These are phyloP conservation scores for Myiagra hebetior DNA, from an alignment of 2,113 vertebrate species.

Conservation along the genomic window DNA sequence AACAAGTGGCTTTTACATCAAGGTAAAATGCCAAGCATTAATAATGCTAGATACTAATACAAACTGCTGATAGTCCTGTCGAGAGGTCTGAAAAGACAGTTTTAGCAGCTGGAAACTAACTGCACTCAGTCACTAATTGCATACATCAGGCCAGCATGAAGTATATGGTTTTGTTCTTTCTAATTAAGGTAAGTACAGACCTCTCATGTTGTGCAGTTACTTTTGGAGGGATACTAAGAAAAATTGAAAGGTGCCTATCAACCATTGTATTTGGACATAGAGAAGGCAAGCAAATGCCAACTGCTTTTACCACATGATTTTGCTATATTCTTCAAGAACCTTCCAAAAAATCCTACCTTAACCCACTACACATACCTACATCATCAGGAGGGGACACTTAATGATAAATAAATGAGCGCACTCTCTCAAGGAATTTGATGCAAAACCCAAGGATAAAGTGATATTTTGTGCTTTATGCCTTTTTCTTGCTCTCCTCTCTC, in stretches of 20 bases:
- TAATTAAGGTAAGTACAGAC: slow-evolving; percentile 36
- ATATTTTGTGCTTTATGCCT: not conserved
- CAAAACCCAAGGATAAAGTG: not conserved
- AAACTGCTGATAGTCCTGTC: not conserved
- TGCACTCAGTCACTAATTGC: slow-evolving; percentile 9
- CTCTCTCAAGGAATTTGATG: not conserved
- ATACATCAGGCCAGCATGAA: not conserved
- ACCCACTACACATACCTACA: not conserved
- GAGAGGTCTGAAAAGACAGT: not conserved
- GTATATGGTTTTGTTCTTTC: not conserved
- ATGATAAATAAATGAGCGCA: not conserved
- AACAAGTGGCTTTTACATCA: slow-evolving; percentile 1
- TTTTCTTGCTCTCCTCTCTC: not conserved
- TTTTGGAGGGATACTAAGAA: not conserved
- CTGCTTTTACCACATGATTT: not conserved
- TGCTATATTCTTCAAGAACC: not conserved
- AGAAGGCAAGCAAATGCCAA: not conserved
- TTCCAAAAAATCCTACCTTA: not conserved
- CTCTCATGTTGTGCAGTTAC: not conserved
- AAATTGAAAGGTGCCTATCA: not conserved
- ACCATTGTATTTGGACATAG: not conserved
- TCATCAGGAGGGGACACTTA: not conserved
- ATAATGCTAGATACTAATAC: not conserved
- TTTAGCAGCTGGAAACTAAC: slow-evolving; percentile 22
- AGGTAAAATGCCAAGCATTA: not conserved